Percentiles rank a stretch among this genome's conserved stretches.
Conservation (phyloP, 2,113 vertebrate species). For the Lepus americanus region DNA sequence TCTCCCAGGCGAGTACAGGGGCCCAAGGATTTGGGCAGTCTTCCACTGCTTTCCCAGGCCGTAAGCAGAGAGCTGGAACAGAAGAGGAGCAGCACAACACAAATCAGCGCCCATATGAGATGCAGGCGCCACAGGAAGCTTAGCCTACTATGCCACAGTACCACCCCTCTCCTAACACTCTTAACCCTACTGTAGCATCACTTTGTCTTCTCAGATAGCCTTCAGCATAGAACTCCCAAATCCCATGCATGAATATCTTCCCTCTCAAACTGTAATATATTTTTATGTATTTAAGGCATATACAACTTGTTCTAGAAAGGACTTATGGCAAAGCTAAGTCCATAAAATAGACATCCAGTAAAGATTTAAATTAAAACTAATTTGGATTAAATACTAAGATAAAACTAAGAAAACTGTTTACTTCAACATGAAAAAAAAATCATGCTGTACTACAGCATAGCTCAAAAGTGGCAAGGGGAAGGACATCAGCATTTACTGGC, state of each 20-base stretch:
- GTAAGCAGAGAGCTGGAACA: no score
- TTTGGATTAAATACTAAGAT: not conserved
- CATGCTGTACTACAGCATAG: not conserved
- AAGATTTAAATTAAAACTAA: constrained; percentile 41
- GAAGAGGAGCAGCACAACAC: no score
- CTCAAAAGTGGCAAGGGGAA: not conserved
- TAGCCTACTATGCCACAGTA: no score
- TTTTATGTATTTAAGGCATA: not conserved
- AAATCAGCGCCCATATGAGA: no score
- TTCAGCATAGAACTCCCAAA: not conserved
- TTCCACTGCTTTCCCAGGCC: no score
- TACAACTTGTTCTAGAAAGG: not conserved
- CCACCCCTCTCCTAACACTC: not conserved
- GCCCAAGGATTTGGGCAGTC: no score
- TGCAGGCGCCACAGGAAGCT: no score
- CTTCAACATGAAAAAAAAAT: not conserved
- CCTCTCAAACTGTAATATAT: not conserved
- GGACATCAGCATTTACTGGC: constrained; percentile 3
- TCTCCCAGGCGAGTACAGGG: no score
- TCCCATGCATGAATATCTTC: not conserved
- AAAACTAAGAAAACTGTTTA: not conserved
- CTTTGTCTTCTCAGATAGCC: not conserved
- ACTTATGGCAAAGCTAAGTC: not conserved
- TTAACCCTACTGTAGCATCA: not conserved
- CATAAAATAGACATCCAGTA: constrained; percentile 6